Conservation (phyloP, 1,140 invertebrate species). For the Homarus americanus region DNA sequence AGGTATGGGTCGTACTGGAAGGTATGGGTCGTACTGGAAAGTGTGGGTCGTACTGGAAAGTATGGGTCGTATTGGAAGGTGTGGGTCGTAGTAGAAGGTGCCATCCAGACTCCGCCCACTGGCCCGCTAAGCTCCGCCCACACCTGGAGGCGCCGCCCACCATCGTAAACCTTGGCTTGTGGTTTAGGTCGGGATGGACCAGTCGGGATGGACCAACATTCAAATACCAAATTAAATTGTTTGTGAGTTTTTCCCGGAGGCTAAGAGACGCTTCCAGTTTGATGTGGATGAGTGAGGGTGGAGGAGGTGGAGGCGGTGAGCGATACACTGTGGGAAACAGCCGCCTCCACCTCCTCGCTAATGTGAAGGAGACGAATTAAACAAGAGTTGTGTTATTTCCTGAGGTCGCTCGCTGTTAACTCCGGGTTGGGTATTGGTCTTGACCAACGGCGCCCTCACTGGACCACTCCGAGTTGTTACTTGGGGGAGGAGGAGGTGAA, state of each 20-base stretch:
- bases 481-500: neutral
- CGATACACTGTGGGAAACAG: neutral
- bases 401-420: neutral
- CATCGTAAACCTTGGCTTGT: constrained; percentile 33
- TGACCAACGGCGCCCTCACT: too few relatives aligned
- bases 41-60: too few relatives aligned
- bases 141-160: neutral
- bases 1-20: too few relatives aligned
- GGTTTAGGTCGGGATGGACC: constrained; percentile 21
- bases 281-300: neutral
- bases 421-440: too few relatives aligned
- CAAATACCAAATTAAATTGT: constrained; percentile 53
- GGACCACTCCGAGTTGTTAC: too few relatives aligned
- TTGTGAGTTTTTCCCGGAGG: neutral
- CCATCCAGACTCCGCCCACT: neutral
- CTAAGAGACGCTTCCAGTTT: neutral
- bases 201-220: constrained; percentile 38
- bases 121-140: neutral
- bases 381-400: neutral
- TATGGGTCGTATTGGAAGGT: too few relatives aligned
- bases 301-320: neutral
- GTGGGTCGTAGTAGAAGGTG: too few relatives aligned
- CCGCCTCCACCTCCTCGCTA: neutral
- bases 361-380: neutral
- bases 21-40: too few relatives aligned